Evolutionary conservation across 2,888 invertebrate genomes (phyloP), one percentile per base, ranked within the genome.

Genomic region (Mythimna ferrago): DNA sequence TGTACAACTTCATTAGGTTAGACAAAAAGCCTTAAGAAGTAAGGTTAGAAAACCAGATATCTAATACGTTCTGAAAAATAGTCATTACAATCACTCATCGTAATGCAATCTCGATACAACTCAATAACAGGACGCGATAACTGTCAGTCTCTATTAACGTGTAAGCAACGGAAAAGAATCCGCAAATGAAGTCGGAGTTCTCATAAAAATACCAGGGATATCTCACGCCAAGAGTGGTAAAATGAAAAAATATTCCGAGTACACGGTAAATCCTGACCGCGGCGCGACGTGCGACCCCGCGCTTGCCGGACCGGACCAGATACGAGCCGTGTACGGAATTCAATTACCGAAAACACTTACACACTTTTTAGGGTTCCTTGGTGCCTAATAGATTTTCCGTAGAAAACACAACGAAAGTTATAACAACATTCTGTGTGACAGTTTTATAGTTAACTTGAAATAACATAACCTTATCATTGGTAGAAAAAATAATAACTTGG

Each of bases 181-280:
- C 86, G 85, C 85, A 92, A 92, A 92, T 91, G 87, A 89, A 85
- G 82, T 85, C 74, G 75, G 88, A 87, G 82, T 86, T 84, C 89
- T 92, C 92, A 92, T 92, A 90, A 93, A 94, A 93, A 94, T 94
- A 83, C 93, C 93, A 76, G 88, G 86, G 83, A 92, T 92, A 91
- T 92, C 89, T 89, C 92, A 91, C 89, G 88, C 87, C 87, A 65
- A 66, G 84, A 91, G 89, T 91, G 90, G 88, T 90, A 91, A 92
- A 90, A 92, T 88, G 92, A 93, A 93, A 94, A 94, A 95, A 93
- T 94, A 94, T 94, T 94, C 92, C 89, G 88, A 86, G 91, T 93
- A 93, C 92, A 92, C 90, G 92, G 86, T 90, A 93, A 95, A 94
- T 94, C 93, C 90, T 89, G 90, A 93, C 94, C 94, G 90, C 94